phyloP scores from a whole-genome alignment of 2,888 invertebrate genomes.

The Bembecia ichneumoniformis region DNA sequence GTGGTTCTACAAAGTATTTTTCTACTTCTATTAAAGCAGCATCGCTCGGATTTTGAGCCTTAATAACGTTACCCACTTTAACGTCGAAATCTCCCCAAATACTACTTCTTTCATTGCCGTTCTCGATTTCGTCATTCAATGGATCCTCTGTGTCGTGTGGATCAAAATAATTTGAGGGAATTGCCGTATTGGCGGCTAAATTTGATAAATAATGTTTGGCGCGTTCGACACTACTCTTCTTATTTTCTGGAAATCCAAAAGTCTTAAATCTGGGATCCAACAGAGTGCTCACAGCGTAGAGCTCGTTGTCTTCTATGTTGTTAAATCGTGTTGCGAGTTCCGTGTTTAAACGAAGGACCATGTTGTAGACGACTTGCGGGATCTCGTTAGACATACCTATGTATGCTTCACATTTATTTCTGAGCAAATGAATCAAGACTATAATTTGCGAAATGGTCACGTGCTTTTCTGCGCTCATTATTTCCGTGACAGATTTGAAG shows the following conservation, averaged over 20 bases:
- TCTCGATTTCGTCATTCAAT: neutral
- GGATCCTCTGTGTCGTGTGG: neutral
- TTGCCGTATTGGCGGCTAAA: neutral
- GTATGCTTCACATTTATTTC: slow-evolving; percentile 3
- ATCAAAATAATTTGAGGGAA: neutral
- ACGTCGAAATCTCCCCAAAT: slow-evolving; percentile 5
- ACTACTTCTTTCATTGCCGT: neutral
- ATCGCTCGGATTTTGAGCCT: slow-evolving; percentile 1
- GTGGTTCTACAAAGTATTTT: slow-evolving; percentile 1
- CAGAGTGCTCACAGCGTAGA: neutral
- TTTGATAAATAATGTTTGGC: neutral
- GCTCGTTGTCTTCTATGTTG: neutral
- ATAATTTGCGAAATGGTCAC: slow-evolving; percentile 3
- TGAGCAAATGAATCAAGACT: slow-evolving; percentile 2
- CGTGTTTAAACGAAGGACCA: neutral
- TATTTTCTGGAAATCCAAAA: slow-evolving; percentile 1
- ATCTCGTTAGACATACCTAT: neutral
- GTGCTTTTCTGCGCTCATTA: slow-evolving; percentile 3
- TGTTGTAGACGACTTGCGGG: slow-evolving; percentile 1
- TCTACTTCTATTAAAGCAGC: slow-evolving; percentile 2
- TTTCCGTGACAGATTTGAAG: neutral
- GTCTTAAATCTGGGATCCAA: slow-evolving; percentile 1
- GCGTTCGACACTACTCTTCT: neutral
- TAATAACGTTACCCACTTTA: slow-evolving; percentile 1
- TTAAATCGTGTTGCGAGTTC: slow-evolving; percentile 1